phyloP scores from a whole-genome alignment of 2,113 vertebrate genomes.

The Bos taurus region DNA sequence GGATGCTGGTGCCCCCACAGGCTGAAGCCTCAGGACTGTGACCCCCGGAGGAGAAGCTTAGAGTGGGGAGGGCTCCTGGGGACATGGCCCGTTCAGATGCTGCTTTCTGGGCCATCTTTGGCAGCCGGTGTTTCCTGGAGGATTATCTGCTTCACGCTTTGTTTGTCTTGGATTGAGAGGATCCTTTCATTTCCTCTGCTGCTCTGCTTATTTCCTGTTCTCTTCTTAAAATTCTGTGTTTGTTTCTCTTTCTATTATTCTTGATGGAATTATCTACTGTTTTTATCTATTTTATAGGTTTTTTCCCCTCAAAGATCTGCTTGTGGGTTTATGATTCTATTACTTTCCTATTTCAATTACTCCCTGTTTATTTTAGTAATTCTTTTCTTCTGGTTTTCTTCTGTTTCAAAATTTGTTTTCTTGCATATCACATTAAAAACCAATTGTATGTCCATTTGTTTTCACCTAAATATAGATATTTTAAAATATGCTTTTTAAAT shows the following conservation, averaged over 20 bases:
- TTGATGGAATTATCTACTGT: background rate
- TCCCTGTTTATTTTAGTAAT: background rate
- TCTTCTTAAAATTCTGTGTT: background rate
- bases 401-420: background rate
- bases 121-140: background rate
- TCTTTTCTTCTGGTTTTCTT: background rate
- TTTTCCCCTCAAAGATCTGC: background rate
- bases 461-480: background rate
- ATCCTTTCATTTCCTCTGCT: background rate
- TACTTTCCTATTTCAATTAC: background rate
- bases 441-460: background rate
- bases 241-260: background rate
- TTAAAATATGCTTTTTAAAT: background rate
- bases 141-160: background rate
- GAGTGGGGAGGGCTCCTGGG: background rate
- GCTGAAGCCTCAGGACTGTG: background rate
- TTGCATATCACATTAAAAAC: background rate
- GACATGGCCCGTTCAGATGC: fast-evolving
- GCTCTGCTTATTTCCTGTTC: background rate
- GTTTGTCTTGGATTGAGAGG: background rate
- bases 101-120: too few species aligned
- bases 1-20: background rate
- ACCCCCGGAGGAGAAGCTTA: background rate
- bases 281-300: background rate
- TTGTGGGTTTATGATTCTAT: background rate